phyloP scores from a whole-genome alignment of 2,113 vertebrate genomes.

The Bubo bubo region DNA sequence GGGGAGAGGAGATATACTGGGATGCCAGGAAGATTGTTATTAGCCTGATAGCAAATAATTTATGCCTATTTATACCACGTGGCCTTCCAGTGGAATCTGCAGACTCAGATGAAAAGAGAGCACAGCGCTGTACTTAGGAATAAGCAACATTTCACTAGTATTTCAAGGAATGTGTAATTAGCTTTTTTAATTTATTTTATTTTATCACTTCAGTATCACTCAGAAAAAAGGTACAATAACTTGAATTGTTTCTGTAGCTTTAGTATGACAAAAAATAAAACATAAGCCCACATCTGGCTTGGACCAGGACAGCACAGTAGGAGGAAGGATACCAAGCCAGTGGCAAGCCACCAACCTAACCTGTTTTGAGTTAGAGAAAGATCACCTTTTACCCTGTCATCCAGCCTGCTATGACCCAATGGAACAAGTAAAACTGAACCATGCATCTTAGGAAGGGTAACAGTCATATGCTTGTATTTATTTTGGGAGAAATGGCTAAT shows the following conservation, averaged over 20 bases:
- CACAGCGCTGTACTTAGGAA: not conserved
- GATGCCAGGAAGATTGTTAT: not conserved
- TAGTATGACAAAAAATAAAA: not conserved
- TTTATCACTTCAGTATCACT: not conserved
- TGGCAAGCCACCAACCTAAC: not conserved
- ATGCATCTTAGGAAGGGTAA: not conserved
- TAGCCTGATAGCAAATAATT: not conserved
- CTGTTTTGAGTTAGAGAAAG: not conserved
- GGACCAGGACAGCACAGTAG: not conserved
- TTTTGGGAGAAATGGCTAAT: not conserved
- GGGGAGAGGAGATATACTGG: not conserved
- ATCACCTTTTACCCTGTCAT: not conserved
- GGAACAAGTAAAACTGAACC: not conserved
- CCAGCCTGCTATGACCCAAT: not conserved
- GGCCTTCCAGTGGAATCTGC: not conserved
- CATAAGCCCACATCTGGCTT: not conserved
- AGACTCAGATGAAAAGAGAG: not conserved
- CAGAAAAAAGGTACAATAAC: not conserved
- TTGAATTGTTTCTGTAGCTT: not conserved
- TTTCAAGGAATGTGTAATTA: not conserved
- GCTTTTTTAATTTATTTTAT: not conserved
- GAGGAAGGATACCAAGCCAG: not conserved
- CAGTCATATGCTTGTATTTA: rapidly evolving
- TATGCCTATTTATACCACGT: not conserved
- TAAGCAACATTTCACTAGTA: not conserved